A percentile compares a stretch with the other conserved stretches of the same genome.
Conservation (phyloP, 2,797 vertebrate species). For the Mormyrops boulengeri region DNA sequence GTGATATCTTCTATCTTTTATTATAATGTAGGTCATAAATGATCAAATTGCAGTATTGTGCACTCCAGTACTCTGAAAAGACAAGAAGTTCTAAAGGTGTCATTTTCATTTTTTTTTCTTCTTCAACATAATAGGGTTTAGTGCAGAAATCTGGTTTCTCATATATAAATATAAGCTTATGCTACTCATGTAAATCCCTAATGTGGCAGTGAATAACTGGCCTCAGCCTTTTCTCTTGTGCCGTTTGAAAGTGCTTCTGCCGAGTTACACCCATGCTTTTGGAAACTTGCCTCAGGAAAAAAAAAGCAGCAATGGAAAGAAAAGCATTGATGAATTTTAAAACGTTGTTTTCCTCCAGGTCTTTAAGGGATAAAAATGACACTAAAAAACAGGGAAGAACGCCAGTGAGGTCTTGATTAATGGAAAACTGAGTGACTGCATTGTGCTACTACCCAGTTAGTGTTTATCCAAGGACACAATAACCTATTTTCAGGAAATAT, state of each 20-base stretch:
- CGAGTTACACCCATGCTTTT: not conserved
- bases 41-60: not conserved
- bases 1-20: not conserved
- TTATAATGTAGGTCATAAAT: not conserved
- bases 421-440: not conserved
- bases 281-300: not conserved
- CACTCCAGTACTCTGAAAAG: not conserved
- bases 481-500: not conserved
- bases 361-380: not conserved
- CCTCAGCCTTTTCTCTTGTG: not conserved
- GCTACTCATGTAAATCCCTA: not conserved
- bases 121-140: not conserved
- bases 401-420: not conserved
- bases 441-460: not conserved
- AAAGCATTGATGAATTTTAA: not conserved
- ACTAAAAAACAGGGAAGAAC: not conserved
- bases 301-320: not conserved
- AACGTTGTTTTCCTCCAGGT: not conserved
- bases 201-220: not conserved
- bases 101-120: not conserved
- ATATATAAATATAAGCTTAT: not conserved
- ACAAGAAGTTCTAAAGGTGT: not conserved
- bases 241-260: not conserved
- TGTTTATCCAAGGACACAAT: slow-evolving; percentile 1
- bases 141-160: not conserved